Evolutionary conservation across 1,140 invertebrate genomes (phyloP).

Genomic region (Apis laboriosa): DNA sequence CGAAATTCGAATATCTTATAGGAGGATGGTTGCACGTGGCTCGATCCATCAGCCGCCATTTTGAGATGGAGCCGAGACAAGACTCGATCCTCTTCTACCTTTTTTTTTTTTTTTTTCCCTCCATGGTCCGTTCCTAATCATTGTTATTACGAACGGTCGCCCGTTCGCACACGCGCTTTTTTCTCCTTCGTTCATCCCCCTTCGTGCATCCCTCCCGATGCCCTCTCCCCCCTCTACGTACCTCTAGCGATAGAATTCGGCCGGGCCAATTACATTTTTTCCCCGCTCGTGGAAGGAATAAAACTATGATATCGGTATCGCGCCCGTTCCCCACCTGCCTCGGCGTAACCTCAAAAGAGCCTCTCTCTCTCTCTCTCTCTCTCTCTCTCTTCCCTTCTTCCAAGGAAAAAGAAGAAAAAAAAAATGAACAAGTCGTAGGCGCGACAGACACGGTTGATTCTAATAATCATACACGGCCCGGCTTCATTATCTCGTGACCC

Average conservation of each 20-base stretch:
- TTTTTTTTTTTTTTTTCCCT: slow-evolving; percentile 17
- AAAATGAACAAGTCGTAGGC: slow-evolving; percentile 49
- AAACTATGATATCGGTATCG: slow-evolving; percentile 63
- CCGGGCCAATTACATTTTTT: slow-evolving; percentile 69
- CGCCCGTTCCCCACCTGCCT: slow-evolving; percentile 62
- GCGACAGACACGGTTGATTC: slow-evolving; percentile 62
- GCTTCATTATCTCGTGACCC: slow-evolving; percentile 52
- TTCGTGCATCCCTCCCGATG: slow-evolving; percentile 45
- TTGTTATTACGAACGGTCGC: slow-evolving; percentile 73
- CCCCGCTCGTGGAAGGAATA: slow-evolving; percentile 62
- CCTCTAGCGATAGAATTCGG: slow-evolving; percentile 67
- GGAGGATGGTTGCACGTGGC: slow-evolving; percentile 13
- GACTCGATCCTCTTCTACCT: slow-evolving; percentile 18
- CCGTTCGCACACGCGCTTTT: slow-evolving; percentile 66
- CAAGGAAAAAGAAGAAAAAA: background rate
- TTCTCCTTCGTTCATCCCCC: slow-evolving; percentile 56
- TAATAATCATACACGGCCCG: slow-evolving; percentile 54
- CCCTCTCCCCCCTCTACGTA: slow-evolving; percentile 7
- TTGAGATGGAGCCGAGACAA: slow-evolving; percentile 55
- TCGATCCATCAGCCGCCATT: slow-evolving; percentile 57
- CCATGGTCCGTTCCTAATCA: slow-evolving; percentile 74
- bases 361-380: background rate
- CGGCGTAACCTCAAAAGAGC: slow-evolving; percentile 46
- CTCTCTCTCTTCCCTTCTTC: too few species aligned
- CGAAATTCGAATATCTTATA: background rate